These are phyloP conservation scores for Ariolimax columbianus DNA, from an alignment of 2,888 invertebrate species.

Conservation along the genomic window DNA sequence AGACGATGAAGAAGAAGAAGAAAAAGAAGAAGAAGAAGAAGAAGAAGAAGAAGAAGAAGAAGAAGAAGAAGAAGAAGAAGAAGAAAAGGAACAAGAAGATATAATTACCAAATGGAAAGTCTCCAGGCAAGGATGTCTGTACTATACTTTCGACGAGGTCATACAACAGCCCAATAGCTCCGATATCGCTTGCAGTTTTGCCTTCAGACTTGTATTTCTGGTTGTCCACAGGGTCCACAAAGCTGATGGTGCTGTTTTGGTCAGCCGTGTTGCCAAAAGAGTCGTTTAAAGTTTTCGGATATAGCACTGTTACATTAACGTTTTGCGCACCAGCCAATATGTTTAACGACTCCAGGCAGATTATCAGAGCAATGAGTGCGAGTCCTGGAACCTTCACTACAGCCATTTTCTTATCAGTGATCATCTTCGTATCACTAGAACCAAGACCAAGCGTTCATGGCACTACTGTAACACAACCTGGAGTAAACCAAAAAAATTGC, in stretches of 20 bases:
- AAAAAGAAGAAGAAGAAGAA: not conserved
- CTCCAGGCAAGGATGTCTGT: slow-evolving; percentile 23
- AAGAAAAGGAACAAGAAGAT: not conserved
- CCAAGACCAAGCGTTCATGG: too few relatives aligned
- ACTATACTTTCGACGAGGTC: slow-evolving; percentile 4
- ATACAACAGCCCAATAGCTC: slow-evolving; percentile 10
- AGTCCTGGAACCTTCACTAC: too few relatives aligned
- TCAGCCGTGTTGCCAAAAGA: slow-evolving; percentile 14
- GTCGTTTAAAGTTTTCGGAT: slow-evolving; percentile 9
- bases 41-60: not conserved
- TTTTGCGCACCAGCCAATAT: not conserved
- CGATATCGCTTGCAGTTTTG: not conserved
- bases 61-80: not conserved
- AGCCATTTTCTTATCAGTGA: not conserved
- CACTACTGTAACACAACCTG: too few relatives aligned
- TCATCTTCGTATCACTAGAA: not conserved
- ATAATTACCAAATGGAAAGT: slow-evolving; percentile 37
- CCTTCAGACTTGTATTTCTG: slow-evolving; percentile 21
- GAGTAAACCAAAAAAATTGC: too few relatives aligned
- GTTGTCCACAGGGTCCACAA: not conserved
- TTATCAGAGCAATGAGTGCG: not conserved
- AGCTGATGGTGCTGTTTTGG: slow-evolving; percentile 21
- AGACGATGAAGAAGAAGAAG: too few relatives aligned
- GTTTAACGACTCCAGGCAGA: not conserved
- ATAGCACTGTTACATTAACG: slow-evolving; percentile 1